Evolutionary conservation across 2,113 vertebrate genomes (phyloP).

Genomic region (zebrafish (Danio rerio)): GRCz12tu NC_133183.1:26443501-26444000

Average conservation of each 20-base stretch:
- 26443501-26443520: constrained; percentile 53
- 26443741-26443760: constrained; percentile 91
- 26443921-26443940: too few species aligned
- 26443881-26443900: too few species aligned
- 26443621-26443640: too few species aligned
- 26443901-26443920: too few species aligned
- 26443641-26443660: too few species aligned
- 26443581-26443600: not conserved
- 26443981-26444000: too few species aligned
- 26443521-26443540: not conserved
- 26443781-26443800: not conserved
- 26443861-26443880: too few species aligned
- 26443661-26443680: constrained; percentile 6
- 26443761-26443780: constrained; percentile 77
- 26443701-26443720: constrained; percentile 95
- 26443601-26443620: too few species aligned
- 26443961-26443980: too few species aligned
- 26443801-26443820: not conserved
- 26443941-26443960: too few species aligned
- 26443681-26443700: constrained; percentile 93
- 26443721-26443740: constrained; percentile 95
- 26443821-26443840: not conserved
- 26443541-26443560: not conserved
- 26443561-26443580: not conserved
- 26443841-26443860: not conserved